Base-by-base conservation (phyloP, 2,888 invertebrate species). In the Tuta absoluta region DNA sequence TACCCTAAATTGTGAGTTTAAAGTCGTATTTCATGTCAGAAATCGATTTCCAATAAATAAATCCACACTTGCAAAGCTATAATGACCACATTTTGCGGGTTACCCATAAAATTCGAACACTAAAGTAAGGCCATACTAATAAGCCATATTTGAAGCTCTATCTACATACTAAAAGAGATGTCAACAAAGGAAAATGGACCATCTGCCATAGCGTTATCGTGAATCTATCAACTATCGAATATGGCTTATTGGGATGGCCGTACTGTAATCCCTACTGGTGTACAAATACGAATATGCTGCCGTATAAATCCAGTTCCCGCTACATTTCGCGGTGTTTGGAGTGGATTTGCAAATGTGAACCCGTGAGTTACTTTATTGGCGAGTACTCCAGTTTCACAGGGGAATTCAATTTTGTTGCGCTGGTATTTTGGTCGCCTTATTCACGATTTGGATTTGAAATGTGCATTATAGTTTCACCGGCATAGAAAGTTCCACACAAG, bases 261-360 rank as follows among this genome's bases (percentile, higher is more conserved):
- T n/a, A n/a, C n/a, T n/a, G n/a, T n/a, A n/a, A n/a, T n/a, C n/a
- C n/a, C n/a, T n/a, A n/a, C n/a, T n/a, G n/a, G n/a, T n/a, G n/a
- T n/a, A n/a, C n/a, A n/a, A 33, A 28, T 21, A 21, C 51, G 51
- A 23, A 21, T 33, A 51, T 56, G 56, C 28, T 56, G 33, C 24
- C 56, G 28, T 11, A 56, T 56, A 56, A 56, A 56, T 56, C 10
- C 33, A n/a, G 33, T n/a, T 33, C 28, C 33, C 56, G 17, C 33
- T n/a, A 33, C 56, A 24, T 56, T 33, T 33, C n/a, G 56, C 56
- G 56, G 56, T 28, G 11, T 53, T 24, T n/a, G 21, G 53, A 56
- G 33, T 56, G 56, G n/a, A 56, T 56, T 56, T 56, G 28, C 56
- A 56, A 56, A 24, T n/a, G 56, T 2, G 56, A 48, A 19, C 19